A percentile compares a stretch with the other conserved stretches of the same genome.
Evolutionary conservation across 2,888 invertebrate species (phyloP).

Genomic region (Microplitis deprimator): DNA sequence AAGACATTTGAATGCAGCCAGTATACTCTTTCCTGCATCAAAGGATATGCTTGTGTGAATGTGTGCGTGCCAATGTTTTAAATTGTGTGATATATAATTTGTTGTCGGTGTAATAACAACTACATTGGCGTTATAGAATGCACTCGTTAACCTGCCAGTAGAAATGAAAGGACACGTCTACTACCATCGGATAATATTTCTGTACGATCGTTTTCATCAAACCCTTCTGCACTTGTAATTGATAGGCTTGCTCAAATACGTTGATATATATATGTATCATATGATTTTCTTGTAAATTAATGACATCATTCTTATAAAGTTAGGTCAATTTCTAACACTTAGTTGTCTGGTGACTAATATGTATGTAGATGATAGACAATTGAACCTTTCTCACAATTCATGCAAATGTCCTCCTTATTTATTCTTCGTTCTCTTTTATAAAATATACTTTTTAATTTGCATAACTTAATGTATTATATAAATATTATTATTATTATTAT

Average conservation of each 20-base stretch:
- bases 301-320: conserved; percentile 67
- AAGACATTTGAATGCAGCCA: not conserved
- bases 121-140: not conserved
- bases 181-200: not conserved
- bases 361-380: conserved; percentile 27
- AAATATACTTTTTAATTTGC: conserved; percentile 14
- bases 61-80: not conserved
- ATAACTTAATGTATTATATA: not conserved
- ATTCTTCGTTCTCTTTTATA: not conserved
- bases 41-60: not conserved
- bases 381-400: not conserved
- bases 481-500: not conserved
- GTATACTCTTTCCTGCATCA: not conserved
- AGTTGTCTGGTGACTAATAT: conserved; percentile 26
- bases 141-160: conserved; percentile 9
- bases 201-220: conserved; percentile 13
- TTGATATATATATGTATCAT: conserved; percentile 22
- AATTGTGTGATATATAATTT: not conserved
- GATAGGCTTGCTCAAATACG: conserved; percentile 10
- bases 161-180: not conserved
- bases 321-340: conserved; percentile 68
- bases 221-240: conserved; percentile 4
- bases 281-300: conserved; percentile 62
- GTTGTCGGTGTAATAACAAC: not conserved
- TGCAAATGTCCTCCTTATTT: conserved; percentile 13